These are phyloP conservation scores for Axea sp. DNA, from an alignment of 2,888 invertebrate genomes.

Conservation along the genomic window DNA sequence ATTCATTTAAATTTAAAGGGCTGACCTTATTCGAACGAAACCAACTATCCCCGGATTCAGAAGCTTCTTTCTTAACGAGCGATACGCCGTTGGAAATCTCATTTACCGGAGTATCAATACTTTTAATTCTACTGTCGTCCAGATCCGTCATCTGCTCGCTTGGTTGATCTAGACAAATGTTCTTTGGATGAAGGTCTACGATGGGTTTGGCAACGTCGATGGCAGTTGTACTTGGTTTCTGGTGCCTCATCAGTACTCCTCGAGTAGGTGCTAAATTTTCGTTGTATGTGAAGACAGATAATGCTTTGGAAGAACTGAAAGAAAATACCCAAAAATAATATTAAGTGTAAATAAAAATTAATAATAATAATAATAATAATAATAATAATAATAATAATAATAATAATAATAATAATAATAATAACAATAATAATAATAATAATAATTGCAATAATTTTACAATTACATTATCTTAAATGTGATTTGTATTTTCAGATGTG, in stretches of 20 bases:
- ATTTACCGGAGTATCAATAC: constrained; percentile 34
- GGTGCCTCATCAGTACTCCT: constrained; percentile 63
- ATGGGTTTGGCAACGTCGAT: constrained; percentile 27
- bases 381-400: no score
- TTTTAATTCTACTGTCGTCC: constrained; percentile 36
- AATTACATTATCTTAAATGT: no score
- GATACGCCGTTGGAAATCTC: constrained; percentile 19
- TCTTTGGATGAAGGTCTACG: constrained; percentile 35
- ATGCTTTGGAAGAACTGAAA: constrained; percentile 66
- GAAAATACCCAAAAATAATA: neutral
- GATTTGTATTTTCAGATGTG: no score
- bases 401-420: no score
- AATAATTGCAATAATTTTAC: no score
- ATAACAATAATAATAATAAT: no score
- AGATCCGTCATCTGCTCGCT: constrained; percentile 23
- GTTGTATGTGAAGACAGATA: constrained; percentile 67
- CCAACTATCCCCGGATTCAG: constrained; percentile 45
- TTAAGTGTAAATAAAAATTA: no score
- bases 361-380: no score
- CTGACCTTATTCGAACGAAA: constrained; percentile 48
- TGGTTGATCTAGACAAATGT: constrained; percentile 13
- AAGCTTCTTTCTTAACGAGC: constrained; percentile 20
- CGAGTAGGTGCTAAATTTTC: constrained; percentile 61
- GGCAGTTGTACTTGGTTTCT: constrained; percentile 55
- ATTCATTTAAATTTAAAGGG: constrained; percentile 8